These are phyloP conservation scores for Pan troglodytes DNA, from an alignment of 2,113 vertebrate genomes.

Conservation along the genomic window NHGRI_mPanTro3-v2.1_pri NC_072404.2:127419001-127419500, in stretches of 20 bases:
- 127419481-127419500: not conserved
- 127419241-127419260: not conserved
- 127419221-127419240: not conserved
- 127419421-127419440: not conserved
- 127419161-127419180: not conserved
- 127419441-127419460: not conserved
- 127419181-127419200: not conserved
- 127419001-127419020: slow-evolving; percentile 12
- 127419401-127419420: not conserved
- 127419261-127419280: not conserved
- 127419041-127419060: not conserved
- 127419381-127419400: not conserved
- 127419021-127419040: slow-evolving; percentile 27
- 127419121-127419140: not conserved
- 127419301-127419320: not conserved
- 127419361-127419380: not conserved
- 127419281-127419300: not conserved
- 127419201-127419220: not conserved
- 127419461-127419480: not conserved
- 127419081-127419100: not conserved
- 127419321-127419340: not conserved
- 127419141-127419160: not conserved
- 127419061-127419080: not conserved
- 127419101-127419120: not conserved
- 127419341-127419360: not conserved